phyloP scores from a whole-genome alignment of 2,797 vertebrate species.

The Moxostoma hubbsi region DNA sequence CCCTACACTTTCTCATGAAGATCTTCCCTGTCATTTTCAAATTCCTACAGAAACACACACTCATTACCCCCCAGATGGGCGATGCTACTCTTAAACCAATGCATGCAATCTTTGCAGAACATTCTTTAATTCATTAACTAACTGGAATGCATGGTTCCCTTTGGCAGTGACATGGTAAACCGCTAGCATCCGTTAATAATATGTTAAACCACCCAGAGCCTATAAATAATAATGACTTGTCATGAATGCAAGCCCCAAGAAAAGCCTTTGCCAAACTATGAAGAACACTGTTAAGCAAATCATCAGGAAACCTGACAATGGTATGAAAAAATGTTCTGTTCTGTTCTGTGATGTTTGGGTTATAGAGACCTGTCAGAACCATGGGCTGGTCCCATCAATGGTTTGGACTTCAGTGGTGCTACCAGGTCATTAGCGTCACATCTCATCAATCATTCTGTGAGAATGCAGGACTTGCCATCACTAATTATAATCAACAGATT shows the following conservation, averaged over 20 bases:
- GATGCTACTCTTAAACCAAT: slow-evolving; percentile 32
- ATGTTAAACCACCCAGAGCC: slow-evolving; percentile 57
- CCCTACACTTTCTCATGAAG: slow-evolving; percentile 64
- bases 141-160: slow-evolving; percentile 52
- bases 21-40: slow-evolving; percentile 55
- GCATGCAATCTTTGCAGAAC: slow-evolving; percentile 49
- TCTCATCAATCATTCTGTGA: slow-evolving; percentile 51
- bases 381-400: slow-evolving; percentile 41
- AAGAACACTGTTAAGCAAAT: slow-evolving; percentile 52
- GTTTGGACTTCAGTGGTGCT: neutral
- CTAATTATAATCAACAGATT: slow-evolving; percentile 58
- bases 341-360: slow-evolving; percentile 25
- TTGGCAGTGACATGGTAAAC: slow-evolving; percentile 42
- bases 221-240: slow-evolving; percentile 48
- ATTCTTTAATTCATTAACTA: slow-evolving; percentile 48
- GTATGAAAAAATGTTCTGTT: slow-evolving; percentile 2
- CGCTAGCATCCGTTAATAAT: slow-evolving; percentile 59
- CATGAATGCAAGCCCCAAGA: slow-evolving; percentile 32
- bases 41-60: slow-evolving; percentile 18
- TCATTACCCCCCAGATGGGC: neutral
- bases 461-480: slow-evolving; percentile 47
- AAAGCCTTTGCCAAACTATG: slow-evolving; percentile 43
- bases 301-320: slow-evolving; percentile 28
- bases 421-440: slow-evolving; percentile 55
- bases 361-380: slow-evolving; percentile 28